Evolutionary conservation across 2,888 invertebrate genomes (phyloP).

Genomic region (Zele albiditarsus): DNA sequence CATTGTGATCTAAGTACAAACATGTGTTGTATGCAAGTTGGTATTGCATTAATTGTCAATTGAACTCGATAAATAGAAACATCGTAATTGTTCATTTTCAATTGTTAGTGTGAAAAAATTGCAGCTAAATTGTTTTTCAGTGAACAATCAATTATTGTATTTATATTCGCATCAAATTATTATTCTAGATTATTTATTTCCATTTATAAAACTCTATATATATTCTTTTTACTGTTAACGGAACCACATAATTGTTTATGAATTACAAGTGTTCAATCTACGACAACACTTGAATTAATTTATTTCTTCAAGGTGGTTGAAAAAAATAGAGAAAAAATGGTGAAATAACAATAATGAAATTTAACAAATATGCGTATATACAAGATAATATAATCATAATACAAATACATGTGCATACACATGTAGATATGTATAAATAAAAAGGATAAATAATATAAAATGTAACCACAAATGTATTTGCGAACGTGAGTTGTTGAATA

Average conservation of each 20-base stretch:
- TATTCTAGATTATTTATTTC: no score
- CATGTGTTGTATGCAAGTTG: not conserved
- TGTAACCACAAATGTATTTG: slow-evolving; percentile 26
- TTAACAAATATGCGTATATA: not conserved
- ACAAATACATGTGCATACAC: not conserved
- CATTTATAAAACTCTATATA: no score
- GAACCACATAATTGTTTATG: no score
- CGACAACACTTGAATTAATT: no score
- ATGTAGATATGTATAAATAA: slow-evolving; percentile 1
- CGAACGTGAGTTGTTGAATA: slow-evolving; percentile 48
- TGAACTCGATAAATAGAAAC: not conserved
- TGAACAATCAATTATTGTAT: no score
- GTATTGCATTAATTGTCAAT: not conserved
- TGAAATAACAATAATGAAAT: not conserved
- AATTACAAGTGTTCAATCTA: no score
- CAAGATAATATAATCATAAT: not conserved
- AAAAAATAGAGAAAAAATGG: not conserved
- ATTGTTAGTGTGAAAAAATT: no score
- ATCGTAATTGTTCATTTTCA: not conserved
- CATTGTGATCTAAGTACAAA: not conserved
- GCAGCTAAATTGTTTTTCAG: no score
- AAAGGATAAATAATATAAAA: slow-evolving; percentile 39
- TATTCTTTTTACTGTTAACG: no score
- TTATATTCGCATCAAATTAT: no score
- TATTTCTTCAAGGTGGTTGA: not conserved